A percentile compares a stretch with the other conserved stretches of the same genome.
These are phyloP conservation scores for Drosophila multiciliata DNA, from an alignment of 2,888 invertebrate species.

Conservation along the genomic window DNA sequence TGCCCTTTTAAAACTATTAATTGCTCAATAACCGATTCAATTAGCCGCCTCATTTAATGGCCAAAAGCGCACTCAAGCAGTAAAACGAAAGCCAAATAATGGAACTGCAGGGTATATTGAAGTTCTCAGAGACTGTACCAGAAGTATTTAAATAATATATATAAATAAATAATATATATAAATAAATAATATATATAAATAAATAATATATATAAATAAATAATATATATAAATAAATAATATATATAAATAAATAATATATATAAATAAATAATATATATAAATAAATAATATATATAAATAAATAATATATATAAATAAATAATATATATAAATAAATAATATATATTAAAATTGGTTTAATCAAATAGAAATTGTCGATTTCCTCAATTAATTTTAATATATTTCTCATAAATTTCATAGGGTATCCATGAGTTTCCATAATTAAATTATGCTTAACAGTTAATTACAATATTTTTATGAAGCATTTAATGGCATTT, in stretches of 20 bases:
- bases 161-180: no score
- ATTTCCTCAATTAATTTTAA: not conserved
- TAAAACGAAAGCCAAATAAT: slow-evolving; percentile 4
- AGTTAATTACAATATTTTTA: slow-evolving; percentile 61
- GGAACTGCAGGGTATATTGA: not conserved
- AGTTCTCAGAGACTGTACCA: not conserved
- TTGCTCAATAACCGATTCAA: slow-evolving; percentile 56
- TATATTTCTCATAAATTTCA: not conserved
- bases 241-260: not conserved
- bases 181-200: not conserved
- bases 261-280: not conserved
- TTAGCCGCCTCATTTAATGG: slow-evolving; percentile 63
- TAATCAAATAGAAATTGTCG: not conserved
- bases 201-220: not conserved
- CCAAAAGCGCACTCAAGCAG: slow-evolving; percentile 33
- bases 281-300: not conserved
- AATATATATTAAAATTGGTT: no score
- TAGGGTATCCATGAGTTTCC: not conserved
- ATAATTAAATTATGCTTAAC: fast-evolving
- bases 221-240: not conserved
- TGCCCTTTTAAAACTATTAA: slow-evolving; percentile 56
- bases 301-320: not conserved
- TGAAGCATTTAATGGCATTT: slow-evolving; percentile 52
- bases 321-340: not conserved
- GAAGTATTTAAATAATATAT: not conserved